Base-by-base conservation (phyloP, 2,113 vertebrate genomes). In the Nycticebus coucang region DNA sequence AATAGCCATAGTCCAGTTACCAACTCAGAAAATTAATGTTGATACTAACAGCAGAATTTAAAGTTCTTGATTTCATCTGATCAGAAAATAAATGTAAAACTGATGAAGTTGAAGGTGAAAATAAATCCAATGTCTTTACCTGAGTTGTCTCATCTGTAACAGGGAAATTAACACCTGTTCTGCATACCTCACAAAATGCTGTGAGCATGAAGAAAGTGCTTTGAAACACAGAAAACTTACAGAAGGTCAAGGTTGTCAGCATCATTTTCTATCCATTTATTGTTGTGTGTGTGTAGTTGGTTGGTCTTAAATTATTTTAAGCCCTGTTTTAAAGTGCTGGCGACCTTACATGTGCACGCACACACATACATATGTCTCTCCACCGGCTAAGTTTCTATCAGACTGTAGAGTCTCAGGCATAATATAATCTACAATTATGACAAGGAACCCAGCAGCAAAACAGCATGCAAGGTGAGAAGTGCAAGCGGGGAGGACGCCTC, bases 401-500 rank as follows among this genome's bases (percentile, higher is more conserved):
- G 33, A 94, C 21, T 75, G 30, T 87, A 53, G 77, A 72, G 21
- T 35, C 11, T 95, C 85, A 55, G 19, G 30, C 4, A 26, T 53
- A 14, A 45, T 35, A 33, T 81, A 9, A 71, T 87, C 30, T 35
- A 14, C 17, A 26, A 7, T 68, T 57, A 87, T 2, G 45, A 26
- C 7, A 26, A 66, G 22, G 37, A 60, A 9, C 2, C 30, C 4
- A 59, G 69, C 26, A 60, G 35, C 64, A 17, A 66, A 82, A 66
- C 15, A 71, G 13, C 8, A 18, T 0, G 21, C 18, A 4, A 50
- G n/a, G 37, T 37, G 9, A 71, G 80, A 89, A 11, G 26, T 37
- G 26, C 10, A n/a, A 66, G 74, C 22, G 0, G 0, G 55, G 0
- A 4, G 4, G 15, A 14, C 59, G 13, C 0, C 5, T 8, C 13